A percentile compares a stretch with the other conserved stretches of the same genome.
Conservation (phyloP, 2,113 vertebrate species). For the Macrotis lagotis region DNA sequence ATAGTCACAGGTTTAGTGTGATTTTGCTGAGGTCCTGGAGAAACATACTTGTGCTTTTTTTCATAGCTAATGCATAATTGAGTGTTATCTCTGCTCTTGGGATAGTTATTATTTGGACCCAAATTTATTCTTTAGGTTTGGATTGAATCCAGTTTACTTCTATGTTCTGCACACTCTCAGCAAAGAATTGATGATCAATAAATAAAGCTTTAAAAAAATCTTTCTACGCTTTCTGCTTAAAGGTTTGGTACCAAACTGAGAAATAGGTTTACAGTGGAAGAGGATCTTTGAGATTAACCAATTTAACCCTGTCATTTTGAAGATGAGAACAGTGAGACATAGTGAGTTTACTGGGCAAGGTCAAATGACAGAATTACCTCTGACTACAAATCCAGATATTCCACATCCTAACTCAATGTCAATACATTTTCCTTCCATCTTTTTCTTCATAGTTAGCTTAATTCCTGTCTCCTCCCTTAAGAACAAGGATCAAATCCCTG, state of each 20-base stretch:
- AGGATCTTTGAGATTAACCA: neutral
- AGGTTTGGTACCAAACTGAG: slow-evolving; percentile 16
- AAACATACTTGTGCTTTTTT: slow-evolving; percentile 25
- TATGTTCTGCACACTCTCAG: slow-evolving; percentile 39
- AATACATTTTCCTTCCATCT: neutral
- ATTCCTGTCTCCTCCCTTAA: neutral
- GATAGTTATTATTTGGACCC: slow-evolving; percentile 16
- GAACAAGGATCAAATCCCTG: neutral
- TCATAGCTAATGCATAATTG: slow-evolving; percentile 27
- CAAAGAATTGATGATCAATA: slow-evolving; percentile 58
- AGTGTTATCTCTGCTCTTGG: slow-evolving; percentile 20
- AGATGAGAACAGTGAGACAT: neutral
- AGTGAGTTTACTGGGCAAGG: neutral
- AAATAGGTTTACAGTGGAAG: slow-evolving; percentile 28
- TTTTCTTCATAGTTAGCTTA: neutral
- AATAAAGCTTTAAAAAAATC: slow-evolving; percentile 51
- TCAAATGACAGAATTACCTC: neutral
- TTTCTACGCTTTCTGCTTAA: slow-evolving; percentile 34
- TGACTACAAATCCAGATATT: neutral
- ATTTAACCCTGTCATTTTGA: neutral
- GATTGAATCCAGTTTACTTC: slow-evolving; percentile 47
- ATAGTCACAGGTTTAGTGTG: slow-evolving; percentile 4
- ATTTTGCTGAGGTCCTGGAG: slow-evolving; percentile 40
- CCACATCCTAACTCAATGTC: neutral
- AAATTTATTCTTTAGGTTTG: neutral